Evolutionary conservation across 2,888 invertebrate species (phyloP), one percentile per base, ranked within the genome.

Genomic region (Autographa gamma): DNA sequence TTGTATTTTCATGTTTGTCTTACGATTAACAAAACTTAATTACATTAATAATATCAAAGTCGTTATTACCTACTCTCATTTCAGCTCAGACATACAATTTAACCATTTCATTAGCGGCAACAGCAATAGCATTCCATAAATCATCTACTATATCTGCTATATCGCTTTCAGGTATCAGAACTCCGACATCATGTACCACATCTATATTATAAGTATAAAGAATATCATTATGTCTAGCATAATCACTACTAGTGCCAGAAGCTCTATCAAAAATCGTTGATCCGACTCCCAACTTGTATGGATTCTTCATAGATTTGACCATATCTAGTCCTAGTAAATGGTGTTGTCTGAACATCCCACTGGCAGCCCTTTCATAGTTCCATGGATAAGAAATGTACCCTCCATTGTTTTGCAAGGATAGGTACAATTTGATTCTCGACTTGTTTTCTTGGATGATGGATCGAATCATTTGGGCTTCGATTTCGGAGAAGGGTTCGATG

Each of bases 331-430:
- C 93, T 14, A 93, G 81, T 2, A 91, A 75, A 69, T 90, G 88
- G 41, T 94, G 91, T 7, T 91, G 89, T 38, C 86, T 83, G 60
- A 93, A 93, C 84, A 93, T 87, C 0, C 93, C 94, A 74, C 91
- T 92, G 0, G 94, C 93, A 32, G 94, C 91, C 48, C 87, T 89
- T 60, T 96, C 96, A 76, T 95, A 97, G 56, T 97, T 97, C 97
- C 97, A 97, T 1, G 97, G 97, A 84, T 97, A 97, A 0, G 97
- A 91, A 9, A 97, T 84, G 74, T 96, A 96, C 34, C 96, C 96
- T 64, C 97, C 98, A 84, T 96, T 97, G n/a, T 98, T 97, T 89
- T 98, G 98, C 52, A 98, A 88, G 0, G 97, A 97, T 41, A 98
- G 85, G 86, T 98, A 98, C 74, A 97, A 91, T 77, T 96, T 95